Base-by-base conservation (phyloP, 2,797 vertebrate genomes). In the Argyrosomus regius region DNA sequence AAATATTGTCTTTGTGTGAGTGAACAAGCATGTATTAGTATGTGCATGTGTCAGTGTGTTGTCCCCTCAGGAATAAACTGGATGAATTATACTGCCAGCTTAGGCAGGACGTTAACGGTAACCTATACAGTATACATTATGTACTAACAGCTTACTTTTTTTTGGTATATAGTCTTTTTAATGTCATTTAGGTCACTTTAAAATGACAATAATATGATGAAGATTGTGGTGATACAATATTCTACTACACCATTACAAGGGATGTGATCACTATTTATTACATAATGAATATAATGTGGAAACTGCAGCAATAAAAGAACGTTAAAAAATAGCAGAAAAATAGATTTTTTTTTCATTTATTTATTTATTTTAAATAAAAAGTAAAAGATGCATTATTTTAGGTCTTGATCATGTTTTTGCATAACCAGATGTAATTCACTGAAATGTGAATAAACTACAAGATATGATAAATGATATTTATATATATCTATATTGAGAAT, bases 1-100 rank as follows among this genome's bases (percentile, higher is more conserved):
- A 65, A 79, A 76, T 68, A 54, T 53, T 68, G 57, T 13, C 20
- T 75, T 31, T 28, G 18, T 57, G 54, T 41, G 28, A 80, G 60
- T 20, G 46, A 41, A 75, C 60, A 22, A 69, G 48, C 69, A 10
- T 43, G 22, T 54, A 28, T 68, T 61, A 65, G 39, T 75, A 56
- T 66, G 50, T 70, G 43, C 54, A 57, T 39, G 54, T 77, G 16
- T 31, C 22, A 13, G 6, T 70, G 49, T 61, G 26, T 53, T 43
- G 31, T 31, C 31, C 31, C 6, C 5, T 31, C 31, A 31, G 31
- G 31, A 31, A 31, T 31, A 31, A 14, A 2, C 53, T 46, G n/a
- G 24, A 59, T 63, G 49, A 72, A 52, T 71, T 60, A 22, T 46
- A 31, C 17, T 13, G 22, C 2, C 28, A 70, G 17, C 35, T 53